These are phyloP conservation scores for Drosophila littoralis DNA, from an alignment of 1,140 invertebrate genomes.

Conservation along the genomic window DNA sequence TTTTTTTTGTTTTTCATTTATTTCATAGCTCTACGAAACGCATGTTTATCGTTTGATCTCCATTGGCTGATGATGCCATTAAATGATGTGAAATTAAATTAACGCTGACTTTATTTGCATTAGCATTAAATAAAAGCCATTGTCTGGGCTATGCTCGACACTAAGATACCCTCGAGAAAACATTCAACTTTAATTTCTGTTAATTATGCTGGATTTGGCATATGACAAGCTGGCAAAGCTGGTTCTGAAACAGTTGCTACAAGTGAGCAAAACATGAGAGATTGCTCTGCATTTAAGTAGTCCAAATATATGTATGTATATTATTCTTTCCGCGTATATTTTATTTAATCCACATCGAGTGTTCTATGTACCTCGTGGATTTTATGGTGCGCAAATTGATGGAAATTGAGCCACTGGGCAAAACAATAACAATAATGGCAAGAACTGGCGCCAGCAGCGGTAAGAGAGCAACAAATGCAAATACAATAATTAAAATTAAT, in stretches of 20 bases:
- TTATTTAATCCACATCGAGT: too few species aligned
- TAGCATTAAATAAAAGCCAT: slow-evolving; percentile 11
- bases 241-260: too few species aligned
- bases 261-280: too few species aligned
- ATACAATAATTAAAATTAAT: slow-evolving; percentile 80
- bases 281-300: too few species aligned
- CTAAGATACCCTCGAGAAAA: slow-evolving; percentile 1
- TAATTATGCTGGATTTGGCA: too few species aligned
- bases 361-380: not conserved
- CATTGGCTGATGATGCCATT: slow-evolving; percentile 18
- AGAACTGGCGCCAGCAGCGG: slow-evolving; percentile 18
- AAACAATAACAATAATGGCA: slow-evolving; percentile 43
- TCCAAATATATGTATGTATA: too few species aligned
- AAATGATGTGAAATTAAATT: slow-evolving; percentile 21
- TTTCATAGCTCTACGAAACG: slow-evolving; percentile 7
- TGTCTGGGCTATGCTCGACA: not conserved
- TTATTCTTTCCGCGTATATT: too few species aligned
- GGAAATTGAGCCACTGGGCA: not conserved
- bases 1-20: slow-evolving; percentile 15
- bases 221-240: too few species aligned
- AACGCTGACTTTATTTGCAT: slow-evolving; percentile 14
- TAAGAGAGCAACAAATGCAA: slow-evolving; percentile 61
- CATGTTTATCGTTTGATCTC: slow-evolving; percentile 19
- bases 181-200: too few species aligned
- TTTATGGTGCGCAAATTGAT: not conserved